Conservation (phyloP, 1,140 invertebrate genomes). For the Popillia japonica region DNA sequence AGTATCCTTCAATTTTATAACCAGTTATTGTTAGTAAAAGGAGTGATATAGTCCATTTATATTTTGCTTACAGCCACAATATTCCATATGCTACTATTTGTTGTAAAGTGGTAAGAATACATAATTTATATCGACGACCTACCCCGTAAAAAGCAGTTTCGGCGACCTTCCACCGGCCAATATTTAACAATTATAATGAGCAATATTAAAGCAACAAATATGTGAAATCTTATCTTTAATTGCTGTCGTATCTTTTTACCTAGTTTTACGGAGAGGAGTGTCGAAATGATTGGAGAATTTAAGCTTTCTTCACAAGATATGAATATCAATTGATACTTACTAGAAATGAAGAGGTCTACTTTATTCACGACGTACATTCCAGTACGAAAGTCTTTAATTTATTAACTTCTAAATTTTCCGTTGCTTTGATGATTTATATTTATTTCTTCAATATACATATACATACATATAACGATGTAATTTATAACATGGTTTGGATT, state of each 20-base stretch:
- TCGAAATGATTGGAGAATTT: not conserved
- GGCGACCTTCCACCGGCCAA: not conserved
- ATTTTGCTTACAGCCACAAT: too few relatives aligned
- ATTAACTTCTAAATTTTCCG: not conserved
- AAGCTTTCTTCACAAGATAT: not conserved
- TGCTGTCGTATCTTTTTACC: not conserved
- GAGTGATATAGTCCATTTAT: too few relatives aligned
- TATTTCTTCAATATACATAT: too few relatives aligned
- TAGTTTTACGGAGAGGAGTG: not conserved
- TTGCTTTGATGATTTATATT: not conserved
- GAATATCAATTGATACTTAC: not conserved
- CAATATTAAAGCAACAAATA: not conserved
- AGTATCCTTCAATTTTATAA: too few relatives aligned
- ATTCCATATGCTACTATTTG: too few relatives aligned
- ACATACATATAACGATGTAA: too few relatives aligned
- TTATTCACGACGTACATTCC: not conserved
- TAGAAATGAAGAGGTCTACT: not conserved
- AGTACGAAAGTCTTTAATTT: not conserved
- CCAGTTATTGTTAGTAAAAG: too few relatives aligned
- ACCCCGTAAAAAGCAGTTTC: not conserved
- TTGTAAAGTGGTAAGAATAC: too few relatives aligned
- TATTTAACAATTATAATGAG: constrained; percentile 2
- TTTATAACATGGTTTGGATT: too few relatives aligned
- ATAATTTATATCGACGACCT: too few relatives aligned
- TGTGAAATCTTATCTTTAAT: not conserved